A percentile compares a stretch with the other conserved stretches of the same genome.
Evolutionary conservation across 2,797 vertebrate genomes (phyloP).

Genomic region (Chrysocyon brachyurus): DNA sequence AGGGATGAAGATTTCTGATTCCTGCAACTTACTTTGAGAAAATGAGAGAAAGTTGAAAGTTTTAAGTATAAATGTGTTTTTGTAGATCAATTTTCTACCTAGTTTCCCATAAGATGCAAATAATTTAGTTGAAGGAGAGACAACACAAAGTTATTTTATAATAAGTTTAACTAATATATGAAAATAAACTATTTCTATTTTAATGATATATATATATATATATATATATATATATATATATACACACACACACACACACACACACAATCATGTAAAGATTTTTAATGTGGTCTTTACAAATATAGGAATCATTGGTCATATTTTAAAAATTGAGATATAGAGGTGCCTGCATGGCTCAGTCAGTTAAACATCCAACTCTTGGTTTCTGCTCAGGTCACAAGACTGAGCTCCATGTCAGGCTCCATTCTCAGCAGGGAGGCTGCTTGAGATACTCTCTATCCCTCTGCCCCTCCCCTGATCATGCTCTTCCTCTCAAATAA

Average conservation of each 20-base stretch:
- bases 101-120: not conserved
- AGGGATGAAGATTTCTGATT: slow-evolving; percentile 24
- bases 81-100: not conserved
- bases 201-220: not conserved
- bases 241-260: too few relatives aligned
- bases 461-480: not conserved
- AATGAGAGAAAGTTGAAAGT: not conserved
- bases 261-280: not conserved
- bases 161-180: not conserved
- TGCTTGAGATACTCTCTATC: not conserved
- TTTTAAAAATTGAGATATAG: not conserved
- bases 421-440: not conserved
- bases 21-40: not conserved
- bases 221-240: too few relatives aligned
- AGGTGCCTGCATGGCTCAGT: not conserved
- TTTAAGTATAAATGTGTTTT: slow-evolving; percentile 39
- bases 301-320: not conserved
- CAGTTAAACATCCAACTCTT: not conserved
- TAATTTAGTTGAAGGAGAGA: slow-evolving; percentile 1
- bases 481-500: not conserved
- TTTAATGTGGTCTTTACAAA: not conserved
- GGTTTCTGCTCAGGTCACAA: not conserved
- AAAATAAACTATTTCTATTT: slow-evolving; percentile 50
- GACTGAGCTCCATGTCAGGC: not conserved
- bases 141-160: not conserved